A percentile compares a stretch with the other conserved stretches of the same genome.
Evolutionary conservation across 2,797 vertebrate genomes (phyloP).

Genomic region (Thamnophis elegans): DNA sequence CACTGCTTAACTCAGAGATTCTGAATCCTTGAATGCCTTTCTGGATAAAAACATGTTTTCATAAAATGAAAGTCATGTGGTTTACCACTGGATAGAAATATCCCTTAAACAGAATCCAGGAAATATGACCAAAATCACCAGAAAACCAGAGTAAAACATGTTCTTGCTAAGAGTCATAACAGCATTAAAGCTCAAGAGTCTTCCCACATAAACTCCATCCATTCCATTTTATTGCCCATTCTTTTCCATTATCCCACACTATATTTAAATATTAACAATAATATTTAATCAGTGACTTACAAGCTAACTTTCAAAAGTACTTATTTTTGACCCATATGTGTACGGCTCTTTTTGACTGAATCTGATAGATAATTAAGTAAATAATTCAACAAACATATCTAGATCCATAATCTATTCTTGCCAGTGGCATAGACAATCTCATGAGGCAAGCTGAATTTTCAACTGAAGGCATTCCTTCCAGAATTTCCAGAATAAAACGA

Average conservation of each 20-base stretch:
- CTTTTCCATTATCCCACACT: neutral
- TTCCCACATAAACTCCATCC: neutral
- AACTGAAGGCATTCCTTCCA: conserved; percentile 18
- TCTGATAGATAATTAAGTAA: neutral
- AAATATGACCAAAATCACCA: neutral
- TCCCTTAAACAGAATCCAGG: neutral
- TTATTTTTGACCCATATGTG: neutral
- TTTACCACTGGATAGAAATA: neutral
- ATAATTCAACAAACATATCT: neutral
- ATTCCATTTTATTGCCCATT: neutral
- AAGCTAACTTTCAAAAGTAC: neutral
- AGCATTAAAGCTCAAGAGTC: neutral
- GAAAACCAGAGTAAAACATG: neutral
- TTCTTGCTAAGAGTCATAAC: neutral
- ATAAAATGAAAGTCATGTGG: neutral
- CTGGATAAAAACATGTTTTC: neutral
- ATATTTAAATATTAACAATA: neutral
- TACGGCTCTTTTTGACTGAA: neutral
- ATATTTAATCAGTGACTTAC: neutral
- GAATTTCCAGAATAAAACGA: neutral
- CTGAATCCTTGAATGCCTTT: neutral
- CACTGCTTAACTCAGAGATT: neutral
- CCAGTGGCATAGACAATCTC: neutral
- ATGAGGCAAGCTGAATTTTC: conserved; percentile 21
- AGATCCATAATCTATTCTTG: neutral